Percentiles rank a stretch among this genome's conserved stretches.
Evolutionary conservation across 1,140 invertebrate genomes (phyloP).

Genomic region (Drosophila parvula): DNA sequence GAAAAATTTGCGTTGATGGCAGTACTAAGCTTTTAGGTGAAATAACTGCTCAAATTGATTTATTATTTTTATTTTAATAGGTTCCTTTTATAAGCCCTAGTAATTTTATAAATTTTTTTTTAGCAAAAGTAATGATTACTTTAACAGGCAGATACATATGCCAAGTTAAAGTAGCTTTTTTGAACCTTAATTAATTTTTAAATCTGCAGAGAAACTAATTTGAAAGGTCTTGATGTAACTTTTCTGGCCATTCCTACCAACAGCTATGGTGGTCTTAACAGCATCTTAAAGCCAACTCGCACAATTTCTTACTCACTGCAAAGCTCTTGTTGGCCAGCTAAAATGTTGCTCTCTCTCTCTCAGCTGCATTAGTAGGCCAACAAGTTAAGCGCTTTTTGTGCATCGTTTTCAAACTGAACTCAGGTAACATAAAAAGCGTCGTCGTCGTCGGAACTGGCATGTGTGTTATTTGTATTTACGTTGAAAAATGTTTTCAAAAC

Average conservation of each 20-base stretch:
- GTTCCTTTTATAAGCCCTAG: no score
- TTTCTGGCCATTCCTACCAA: neutral
- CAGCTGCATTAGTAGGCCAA: constrained; percentile 77
- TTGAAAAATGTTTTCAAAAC: constrained; percentile 70
- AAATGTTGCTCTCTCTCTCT: constrained; percentile 3
- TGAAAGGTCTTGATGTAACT: neutral
- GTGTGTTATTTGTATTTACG: constrained; percentile 64
- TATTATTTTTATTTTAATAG: no score
- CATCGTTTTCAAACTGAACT: constrained; percentile 43
- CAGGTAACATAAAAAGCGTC: constrained; percentile 65
- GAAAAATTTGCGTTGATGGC: no score
- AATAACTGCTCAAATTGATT: no score
- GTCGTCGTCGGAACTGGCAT: constrained; percentile 28
- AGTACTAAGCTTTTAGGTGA: no score
- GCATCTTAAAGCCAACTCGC: neutral
- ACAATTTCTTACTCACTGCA: neutral
- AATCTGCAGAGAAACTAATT: neutral
- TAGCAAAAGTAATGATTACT: no score
- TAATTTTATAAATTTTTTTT: no score
- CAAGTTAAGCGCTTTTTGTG: constrained; percentile 60
- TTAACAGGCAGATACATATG: no score
- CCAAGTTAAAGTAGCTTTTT: no score
- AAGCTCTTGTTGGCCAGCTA: constrained; percentile 27
- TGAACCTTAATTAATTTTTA: no score
- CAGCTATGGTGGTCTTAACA: constrained; percentile 7